phyloP scores from a whole-genome alignment of 1,140 invertebrate species.

The Cyrtorhinus lividipennis region DNA sequence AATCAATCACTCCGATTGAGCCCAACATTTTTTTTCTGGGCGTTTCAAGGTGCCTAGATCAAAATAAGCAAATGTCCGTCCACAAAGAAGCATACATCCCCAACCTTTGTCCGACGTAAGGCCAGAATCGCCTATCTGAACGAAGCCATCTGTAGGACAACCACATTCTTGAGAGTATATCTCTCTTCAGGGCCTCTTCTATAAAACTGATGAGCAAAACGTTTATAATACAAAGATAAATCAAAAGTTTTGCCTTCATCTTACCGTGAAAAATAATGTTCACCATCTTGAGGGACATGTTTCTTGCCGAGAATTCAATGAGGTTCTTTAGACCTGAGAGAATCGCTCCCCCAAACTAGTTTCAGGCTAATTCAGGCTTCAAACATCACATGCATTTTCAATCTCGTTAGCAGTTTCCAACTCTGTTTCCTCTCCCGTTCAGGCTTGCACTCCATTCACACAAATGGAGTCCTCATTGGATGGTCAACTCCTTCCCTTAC shows the following conservation, averaged over 20 bases:
- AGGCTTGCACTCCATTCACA: slow-evolving; percentile 15
- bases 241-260: not conserved
- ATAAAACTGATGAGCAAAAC: slow-evolving; percentile 16
- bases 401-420: slow-evolving; percentile 14
- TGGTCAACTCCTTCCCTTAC: not conserved
- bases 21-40: too few species aligned
- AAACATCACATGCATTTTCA: slow-evolving; percentile 61
- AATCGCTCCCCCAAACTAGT: slow-evolving; percentile 57
- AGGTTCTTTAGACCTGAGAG: slow-evolving; percentile 69
- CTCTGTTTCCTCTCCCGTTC: slow-evolving; percentile 10
- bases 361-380: slow-evolving; percentile 49
- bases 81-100: slow-evolving; percentile 98
- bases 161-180: slow-evolving; percentile 78
- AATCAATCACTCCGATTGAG: too few species aligned
- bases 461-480: not conserved
- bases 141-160: slow-evolving; percentile 86
- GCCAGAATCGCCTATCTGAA: slow-evolving; percentile 66
- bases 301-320: slow-evolving; percentile 80
- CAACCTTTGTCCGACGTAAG: slow-evolving; percentile 89
- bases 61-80: too few species aligned
- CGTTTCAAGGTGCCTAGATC: too few species aligned
- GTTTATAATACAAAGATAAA: slow-evolving; percentile 38
- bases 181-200: slow-evolving; percentile 69
- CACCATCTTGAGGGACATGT: slow-evolving; percentile 56
- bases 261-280: not conserved